A percentile compares a stretch with the other conserved stretches of the same genome.
Evolutionary conservation across 2,797 vertebrate genomes (phyloP).

Genomic region (Masticophis lateralis): DNA sequence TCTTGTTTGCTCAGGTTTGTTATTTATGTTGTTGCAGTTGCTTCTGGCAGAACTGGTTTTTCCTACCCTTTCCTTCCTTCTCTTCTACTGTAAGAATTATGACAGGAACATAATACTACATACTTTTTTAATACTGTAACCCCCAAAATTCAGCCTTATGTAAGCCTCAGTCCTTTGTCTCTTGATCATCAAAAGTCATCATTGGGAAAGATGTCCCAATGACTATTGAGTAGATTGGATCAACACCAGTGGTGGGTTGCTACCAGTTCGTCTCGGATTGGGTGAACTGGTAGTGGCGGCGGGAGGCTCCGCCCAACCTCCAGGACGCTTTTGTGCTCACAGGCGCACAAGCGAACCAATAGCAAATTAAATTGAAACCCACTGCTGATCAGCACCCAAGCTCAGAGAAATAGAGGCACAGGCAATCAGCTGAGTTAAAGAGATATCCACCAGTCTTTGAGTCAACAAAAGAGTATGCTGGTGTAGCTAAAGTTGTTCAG

Average conservation of each 20-base stretch:
- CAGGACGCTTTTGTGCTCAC: no score
- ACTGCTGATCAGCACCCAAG: no score
- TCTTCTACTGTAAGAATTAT: neutral
- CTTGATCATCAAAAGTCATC: neutral
- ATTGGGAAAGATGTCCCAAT: neutral
- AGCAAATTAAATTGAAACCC: no score
- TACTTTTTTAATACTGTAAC: neutral
- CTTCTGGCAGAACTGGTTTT: conserved; percentile 24
- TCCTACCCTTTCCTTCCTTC: neutral
- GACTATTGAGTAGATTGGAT: neutral
- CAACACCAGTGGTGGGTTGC: neutral
- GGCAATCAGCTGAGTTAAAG: neutral
- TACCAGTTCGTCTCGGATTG: no score
- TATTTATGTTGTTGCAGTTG: conserved; percentile 4
- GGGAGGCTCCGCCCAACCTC: no score
- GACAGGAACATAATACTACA: conserved; percentile 33
- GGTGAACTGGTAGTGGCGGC: no score
- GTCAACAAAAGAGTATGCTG: neutral
- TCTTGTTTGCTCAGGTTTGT: conserved; percentile 8
- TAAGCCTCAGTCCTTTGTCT: neutral
- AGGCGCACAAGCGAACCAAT: fast-evolving
- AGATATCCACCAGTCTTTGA: neutral
- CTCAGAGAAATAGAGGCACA: neutral
- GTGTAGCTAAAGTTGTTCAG: neutral
- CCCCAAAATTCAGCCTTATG: neutral